Conservation (phyloP, 1,140 invertebrate genomes). For the Rhynchophorus ferrugineus region DNA sequence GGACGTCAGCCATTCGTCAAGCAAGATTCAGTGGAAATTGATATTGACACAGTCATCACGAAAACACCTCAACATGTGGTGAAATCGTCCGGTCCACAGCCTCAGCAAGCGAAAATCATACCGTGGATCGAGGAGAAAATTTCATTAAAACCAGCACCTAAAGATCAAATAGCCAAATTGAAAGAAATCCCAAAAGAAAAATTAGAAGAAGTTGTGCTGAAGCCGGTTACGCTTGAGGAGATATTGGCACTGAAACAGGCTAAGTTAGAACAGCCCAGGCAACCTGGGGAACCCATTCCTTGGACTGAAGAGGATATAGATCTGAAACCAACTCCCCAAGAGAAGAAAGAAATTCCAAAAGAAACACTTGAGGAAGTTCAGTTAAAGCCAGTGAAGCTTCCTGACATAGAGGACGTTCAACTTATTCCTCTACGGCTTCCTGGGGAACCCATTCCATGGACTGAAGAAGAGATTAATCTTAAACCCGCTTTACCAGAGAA, state of each 20-base stretch:
- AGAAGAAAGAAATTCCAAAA: conserved; percentile 41
- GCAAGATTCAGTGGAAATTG: conserved; percentile 17
- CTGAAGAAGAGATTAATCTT: conserved; percentile 40
- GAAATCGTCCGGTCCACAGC: not conserved
- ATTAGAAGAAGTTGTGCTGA: conserved; percentile 13
- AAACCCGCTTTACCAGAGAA: conserved; percentile 39
- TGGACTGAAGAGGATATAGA: conserved; percentile 43
- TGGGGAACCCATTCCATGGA: conserved; percentile 38
- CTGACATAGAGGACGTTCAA: conserved; percentile 27
- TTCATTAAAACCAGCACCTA: conserved; percentile 28
- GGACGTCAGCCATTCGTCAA: conserved; percentile 6
- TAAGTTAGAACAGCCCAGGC: conserved; percentile 14
- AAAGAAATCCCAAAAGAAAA: conserved; percentile 30
- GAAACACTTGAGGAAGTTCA: conserved; percentile 32
- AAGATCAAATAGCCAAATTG: conserved; percentile 28
- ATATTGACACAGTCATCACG: conserved; percentile 14
- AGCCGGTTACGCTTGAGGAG: conserved; percentile 14
- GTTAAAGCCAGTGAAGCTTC: conserved; percentile 25
- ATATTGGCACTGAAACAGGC: conserved; percentile 18
- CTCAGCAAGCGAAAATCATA: conserved; percentile 19
- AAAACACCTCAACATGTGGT: conserved; percentile 8
- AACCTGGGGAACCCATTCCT: conserved; percentile 31
- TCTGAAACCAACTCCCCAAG: conserved; percentile 39
- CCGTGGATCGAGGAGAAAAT: conserved; percentile 32
- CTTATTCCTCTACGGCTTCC: conserved; percentile 7